These are phyloP conservation scores for Aldabrachelys gigantea DNA, from an alignment of 2,113 vertebrate species.

Conservation along the genomic window DNA sequence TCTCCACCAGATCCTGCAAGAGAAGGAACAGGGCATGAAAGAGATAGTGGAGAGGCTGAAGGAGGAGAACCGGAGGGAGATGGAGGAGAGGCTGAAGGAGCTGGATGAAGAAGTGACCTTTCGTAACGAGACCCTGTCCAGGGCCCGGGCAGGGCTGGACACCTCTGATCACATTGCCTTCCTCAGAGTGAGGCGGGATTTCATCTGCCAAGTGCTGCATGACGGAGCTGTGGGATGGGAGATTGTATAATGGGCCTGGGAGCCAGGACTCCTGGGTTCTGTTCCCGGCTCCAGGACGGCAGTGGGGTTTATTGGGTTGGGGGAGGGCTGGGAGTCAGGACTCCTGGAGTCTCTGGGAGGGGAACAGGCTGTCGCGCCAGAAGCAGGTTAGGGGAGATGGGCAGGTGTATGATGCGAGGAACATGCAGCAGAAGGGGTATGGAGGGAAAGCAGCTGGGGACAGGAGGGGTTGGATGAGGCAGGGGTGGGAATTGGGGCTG, in stretches of 20 bases:
- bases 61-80: not conserved
- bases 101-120: not conserved
- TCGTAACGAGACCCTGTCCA: not conserved
- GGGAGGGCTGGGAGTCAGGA: not conserved
- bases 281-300: not conserved
- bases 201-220: not conserved
- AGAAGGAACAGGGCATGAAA: not conserved
- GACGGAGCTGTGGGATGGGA: not conserved
- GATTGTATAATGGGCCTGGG: not conserved
- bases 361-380: too few relatives aligned
- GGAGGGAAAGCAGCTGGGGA: not conserved
- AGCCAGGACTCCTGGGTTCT: not conserved
- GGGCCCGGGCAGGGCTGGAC: not conserved
- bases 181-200: not conserved
- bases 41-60: not conserved
- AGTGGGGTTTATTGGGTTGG: too few relatives aligned
- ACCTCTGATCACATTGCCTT: not conserved
- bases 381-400: not conserved
- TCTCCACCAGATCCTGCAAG: not conserved
- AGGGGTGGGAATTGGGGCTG: not conserved
- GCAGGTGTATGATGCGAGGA: too few relatives aligned
- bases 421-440: not conserved
- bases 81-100: not conserved
- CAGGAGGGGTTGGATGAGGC: too few relatives aligned
- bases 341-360: not conserved